These are phyloP conservation scores for Buteo buteo DNA, from an alignment of 2,113 vertebrate species.

Conservation along the genomic window DNA sequence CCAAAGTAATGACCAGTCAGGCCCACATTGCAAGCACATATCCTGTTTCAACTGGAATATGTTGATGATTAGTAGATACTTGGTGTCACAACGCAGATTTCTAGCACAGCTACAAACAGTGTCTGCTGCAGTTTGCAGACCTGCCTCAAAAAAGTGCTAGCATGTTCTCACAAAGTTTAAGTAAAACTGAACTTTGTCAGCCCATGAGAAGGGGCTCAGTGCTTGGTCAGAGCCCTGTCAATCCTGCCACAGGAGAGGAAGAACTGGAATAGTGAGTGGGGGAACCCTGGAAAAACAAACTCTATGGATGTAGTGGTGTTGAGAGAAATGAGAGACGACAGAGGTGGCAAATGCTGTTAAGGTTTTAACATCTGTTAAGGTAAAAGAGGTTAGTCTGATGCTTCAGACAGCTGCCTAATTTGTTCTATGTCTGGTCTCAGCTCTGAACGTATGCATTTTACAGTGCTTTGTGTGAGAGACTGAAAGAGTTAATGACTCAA, in stretches of 20 bases:
- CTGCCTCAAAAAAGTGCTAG: background rate
- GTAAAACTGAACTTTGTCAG: background rate
- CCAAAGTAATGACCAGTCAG: background rate
- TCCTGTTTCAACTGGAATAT: background rate
- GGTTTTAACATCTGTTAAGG: too few species aligned
- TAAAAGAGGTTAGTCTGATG: background rate
- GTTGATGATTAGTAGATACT: background rate
- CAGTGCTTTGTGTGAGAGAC: background rate
- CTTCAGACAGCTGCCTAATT: background rate
- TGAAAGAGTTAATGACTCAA: too few species aligned
- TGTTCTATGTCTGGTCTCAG: background rate
- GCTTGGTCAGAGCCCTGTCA: background rate
- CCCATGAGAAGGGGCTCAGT: background rate
- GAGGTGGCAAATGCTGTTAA: background rate
- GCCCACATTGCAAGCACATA: background rate
- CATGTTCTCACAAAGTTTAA: background rate
- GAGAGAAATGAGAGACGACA: background rate
- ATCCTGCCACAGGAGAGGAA: background rate
- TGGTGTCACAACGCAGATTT: background rate
- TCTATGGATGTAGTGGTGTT: rapidly evolving
- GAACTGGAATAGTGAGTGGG: background rate
- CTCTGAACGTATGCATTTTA: background rate
- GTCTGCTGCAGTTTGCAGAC: background rate
- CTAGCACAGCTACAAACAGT: background rate
- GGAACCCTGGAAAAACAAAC: background rate